Base-by-base conservation (phyloP, 30 jellyfish, hydroid and myxozoan species). In the Pelagia noctiluca region DNA sequence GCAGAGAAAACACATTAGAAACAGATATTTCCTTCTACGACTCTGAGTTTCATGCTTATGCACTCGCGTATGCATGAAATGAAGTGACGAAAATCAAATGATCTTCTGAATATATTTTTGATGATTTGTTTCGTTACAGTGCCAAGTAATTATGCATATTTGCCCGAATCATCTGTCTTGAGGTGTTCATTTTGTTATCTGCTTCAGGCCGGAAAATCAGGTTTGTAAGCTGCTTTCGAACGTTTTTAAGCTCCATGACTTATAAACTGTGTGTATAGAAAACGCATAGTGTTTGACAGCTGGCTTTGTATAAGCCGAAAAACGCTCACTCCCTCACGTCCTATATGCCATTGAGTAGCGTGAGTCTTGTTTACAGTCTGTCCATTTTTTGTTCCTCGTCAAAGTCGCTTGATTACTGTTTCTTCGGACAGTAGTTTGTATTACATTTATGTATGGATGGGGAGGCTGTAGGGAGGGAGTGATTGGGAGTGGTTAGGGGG, bases 111-210 rank as follows among this genome's bases (percentile, higher is more conserved):
- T 8, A 42, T 42, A 8, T 42, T 5, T 42, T 42, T 5, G 16
- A 5, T 16, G 57, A 5, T 42, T 42, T 42, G 16, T 50, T 52
- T 2, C 21, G 29, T 53, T 61, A 5, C 29, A 78, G 89, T 88
- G 49, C 97, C 97, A 19, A 80, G 82, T 35, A 74, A 63, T 72
- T 82, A 60, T 33, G 75, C 26, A 50, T 89, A 89, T 78, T 62
- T 89, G 7, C 50, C 71, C 26, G 95, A 89, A 25, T 71, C 95
- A n/a, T 42, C 85, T 21, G 4, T 73, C 10, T 85, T 89, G 22
- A 75, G 82, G 28, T 23, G 67, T 24, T 26, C 82, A 47, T 89
- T 73, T 38, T 64, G 52, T 29, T 63, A 46, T 24, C 85, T 82
- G 31, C 0, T 76, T 35, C 74, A 57, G 49, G 95, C 95, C 18